These are phyloP conservation scores for Sarcophaga rosellei DNA, from an alignment of 2,888 invertebrate genomes.

Conservation along the genomic window DNA sequence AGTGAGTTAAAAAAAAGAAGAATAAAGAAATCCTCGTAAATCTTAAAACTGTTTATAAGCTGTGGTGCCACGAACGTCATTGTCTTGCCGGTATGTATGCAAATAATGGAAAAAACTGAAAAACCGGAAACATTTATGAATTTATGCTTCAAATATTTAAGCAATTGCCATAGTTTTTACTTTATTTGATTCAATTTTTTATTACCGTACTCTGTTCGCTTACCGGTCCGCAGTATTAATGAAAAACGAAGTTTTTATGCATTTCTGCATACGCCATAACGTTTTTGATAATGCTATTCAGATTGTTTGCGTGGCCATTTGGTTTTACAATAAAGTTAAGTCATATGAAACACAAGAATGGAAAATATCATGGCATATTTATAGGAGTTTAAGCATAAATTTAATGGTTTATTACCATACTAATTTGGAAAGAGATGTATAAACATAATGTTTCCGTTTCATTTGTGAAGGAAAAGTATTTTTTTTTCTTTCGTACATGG, in stretches of 20 bases:
- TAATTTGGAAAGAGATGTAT: no score
- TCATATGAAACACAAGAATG: no score
- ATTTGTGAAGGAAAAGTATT: neutral
- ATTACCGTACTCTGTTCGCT: no score
- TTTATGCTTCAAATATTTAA: slow-evolving; percentile 32
- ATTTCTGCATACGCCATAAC: no score
- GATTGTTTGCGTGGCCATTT: neutral
- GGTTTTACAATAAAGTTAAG: neutral
- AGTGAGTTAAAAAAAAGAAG: no score
- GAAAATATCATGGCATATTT: neutral
- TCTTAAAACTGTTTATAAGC: slow-evolving; percentile 9
- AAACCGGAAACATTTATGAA: slow-evolving; percentile 40
- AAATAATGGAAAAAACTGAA: neutral
- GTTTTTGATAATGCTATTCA: no score
- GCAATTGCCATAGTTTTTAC: slow-evolving; percentile 13
- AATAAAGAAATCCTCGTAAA: slow-evolving; percentile 28
- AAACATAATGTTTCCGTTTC: neutral
- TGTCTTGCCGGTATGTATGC: neutral
- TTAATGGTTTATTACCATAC: neutral
- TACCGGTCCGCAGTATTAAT: no score
- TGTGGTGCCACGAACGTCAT: neutral
- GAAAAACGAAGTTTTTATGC: no score
- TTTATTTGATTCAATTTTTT: no score
- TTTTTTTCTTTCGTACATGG: no score
- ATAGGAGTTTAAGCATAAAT: neutral